Conservation (phyloP, 1,140 invertebrate species). For the Brevipalpus yothersi region DNA sequence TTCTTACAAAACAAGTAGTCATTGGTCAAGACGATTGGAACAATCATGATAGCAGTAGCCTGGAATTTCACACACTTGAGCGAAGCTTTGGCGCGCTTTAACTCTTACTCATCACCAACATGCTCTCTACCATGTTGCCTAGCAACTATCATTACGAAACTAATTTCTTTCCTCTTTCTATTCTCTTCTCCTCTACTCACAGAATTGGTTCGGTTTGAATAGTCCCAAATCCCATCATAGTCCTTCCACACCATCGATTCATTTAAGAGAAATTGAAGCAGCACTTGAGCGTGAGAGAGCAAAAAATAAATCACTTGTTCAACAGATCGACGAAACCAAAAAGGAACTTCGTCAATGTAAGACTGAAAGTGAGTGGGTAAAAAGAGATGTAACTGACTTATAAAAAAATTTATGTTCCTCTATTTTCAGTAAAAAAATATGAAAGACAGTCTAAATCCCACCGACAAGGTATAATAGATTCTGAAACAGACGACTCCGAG, state of each 20-base stretch:
- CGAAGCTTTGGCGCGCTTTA: no score
- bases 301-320: not conserved
- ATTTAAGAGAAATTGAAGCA: not conserved
- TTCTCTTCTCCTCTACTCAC: not conserved
- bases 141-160: not conserved
- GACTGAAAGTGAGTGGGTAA: not conserved
- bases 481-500: no score
- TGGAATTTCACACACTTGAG: no score
- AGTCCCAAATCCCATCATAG: not conserved
- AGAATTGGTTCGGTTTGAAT: not conserved
- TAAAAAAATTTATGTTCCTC: no score
- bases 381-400: no score
- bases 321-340: constrained; percentile 1
- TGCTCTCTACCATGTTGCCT: no score
- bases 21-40: no score
- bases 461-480: no score
- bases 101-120: no score
- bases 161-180: not conserved
- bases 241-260: not conserved
- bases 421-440: not conserved
- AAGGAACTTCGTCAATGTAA: not conserved
- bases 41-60: no score
- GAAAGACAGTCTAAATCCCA: not conserved
- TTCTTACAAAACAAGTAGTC: no score
- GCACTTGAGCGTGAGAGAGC: not conserved